A percentile compares a stretch with the other conserved stretches of the same genome.
These are phyloP conservation scores for Entomobrya proxima DNA, from an alignment of 2,888 invertebrate species.

Conservation along the genomic window DNA sequence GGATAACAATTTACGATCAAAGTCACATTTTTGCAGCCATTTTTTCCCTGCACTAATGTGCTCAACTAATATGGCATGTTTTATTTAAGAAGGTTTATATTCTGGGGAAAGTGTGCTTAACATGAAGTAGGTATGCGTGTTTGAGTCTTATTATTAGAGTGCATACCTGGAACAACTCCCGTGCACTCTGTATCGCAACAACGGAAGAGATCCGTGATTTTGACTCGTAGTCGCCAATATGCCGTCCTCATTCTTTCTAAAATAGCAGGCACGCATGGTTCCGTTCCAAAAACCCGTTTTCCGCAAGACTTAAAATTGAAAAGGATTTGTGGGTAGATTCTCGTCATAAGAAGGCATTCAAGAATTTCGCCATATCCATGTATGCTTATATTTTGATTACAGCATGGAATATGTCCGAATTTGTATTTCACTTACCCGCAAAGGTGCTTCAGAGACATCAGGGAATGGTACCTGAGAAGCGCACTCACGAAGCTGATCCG, in stretches of 20 bases:
- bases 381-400: too few relatives aligned
- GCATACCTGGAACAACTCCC: slow-evolving; percentile 72
- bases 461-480: slow-evolving; percentile 74
- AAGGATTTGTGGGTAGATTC: background rate
- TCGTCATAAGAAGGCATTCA: too few relatives aligned
- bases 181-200: slow-evolving; percentile 74
- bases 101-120: background rate
- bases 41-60: too few relatives aligned
- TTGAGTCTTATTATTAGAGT: background rate
- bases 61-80: too few relatives aligned
- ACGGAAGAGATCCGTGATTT: slow-evolving; percentile 73
- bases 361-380: too few relatives aligned
- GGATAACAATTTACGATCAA: too few relatives aligned
- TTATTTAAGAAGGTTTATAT: background rate
- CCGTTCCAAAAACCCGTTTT: slow-evolving; percentile 74
- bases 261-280: slow-evolving; percentile 74
- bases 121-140: background rate
- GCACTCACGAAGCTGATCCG: slow-evolving; percentile 74
- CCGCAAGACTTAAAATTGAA: slow-evolving; percentile 71
- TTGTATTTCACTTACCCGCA: slow-evolving; percentile 61
- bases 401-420: background rate
- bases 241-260: slow-evolving; percentile 74
- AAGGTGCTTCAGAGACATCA: slow-evolving; percentile 63
- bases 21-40: too few relatives aligned
- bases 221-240: slow-evolving; percentile 72